A percentile compares a stretch with the other conserved stretches of the same genome.
Conservation (phyloP, 2,797 vertebrate genomes). For the Morelia viridis region DNA sequence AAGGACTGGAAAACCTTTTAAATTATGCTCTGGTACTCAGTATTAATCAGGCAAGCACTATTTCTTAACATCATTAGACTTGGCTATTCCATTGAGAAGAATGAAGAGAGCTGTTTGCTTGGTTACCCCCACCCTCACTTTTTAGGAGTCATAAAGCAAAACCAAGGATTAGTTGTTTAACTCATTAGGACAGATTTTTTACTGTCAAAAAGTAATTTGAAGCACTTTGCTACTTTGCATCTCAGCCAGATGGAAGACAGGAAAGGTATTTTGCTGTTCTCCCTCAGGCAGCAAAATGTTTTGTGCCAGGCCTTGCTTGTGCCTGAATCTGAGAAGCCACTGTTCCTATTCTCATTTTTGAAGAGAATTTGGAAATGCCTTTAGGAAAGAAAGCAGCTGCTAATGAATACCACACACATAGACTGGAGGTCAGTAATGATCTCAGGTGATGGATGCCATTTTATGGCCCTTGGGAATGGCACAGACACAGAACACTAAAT, state of each 20-base stretch:
- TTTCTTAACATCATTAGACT: not conserved
- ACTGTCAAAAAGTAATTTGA: not conserved
- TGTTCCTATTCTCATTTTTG: not conserved
- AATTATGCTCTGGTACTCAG: not conserved
- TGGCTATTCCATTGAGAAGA: not conserved
- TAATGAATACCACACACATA: not conserved
- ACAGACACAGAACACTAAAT: not conserved
- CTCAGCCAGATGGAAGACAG: not conserved
- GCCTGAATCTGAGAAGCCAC: not conserved
- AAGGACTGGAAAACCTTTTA: accelerated
- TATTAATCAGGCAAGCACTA: not conserved
- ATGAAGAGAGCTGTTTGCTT: not conserved
- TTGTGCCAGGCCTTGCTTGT: not conserved
- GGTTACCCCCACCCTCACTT: not conserved
- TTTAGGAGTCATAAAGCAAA: not conserved
- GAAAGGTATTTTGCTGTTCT: not conserved
- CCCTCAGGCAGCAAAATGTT: not conserved
- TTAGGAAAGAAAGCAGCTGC: not conserved
- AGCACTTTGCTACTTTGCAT: not conserved
- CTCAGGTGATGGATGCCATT: not conserved
- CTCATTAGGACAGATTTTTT: not conserved
- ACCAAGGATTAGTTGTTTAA: not conserved
- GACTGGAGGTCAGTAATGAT: not conserved
- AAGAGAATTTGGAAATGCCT: not conserved
- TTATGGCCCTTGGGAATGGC: not conserved